Base-by-base conservation (phyloP, 2,797 vertebrate genomes). In the Peromyscus attwateri region DNA sequence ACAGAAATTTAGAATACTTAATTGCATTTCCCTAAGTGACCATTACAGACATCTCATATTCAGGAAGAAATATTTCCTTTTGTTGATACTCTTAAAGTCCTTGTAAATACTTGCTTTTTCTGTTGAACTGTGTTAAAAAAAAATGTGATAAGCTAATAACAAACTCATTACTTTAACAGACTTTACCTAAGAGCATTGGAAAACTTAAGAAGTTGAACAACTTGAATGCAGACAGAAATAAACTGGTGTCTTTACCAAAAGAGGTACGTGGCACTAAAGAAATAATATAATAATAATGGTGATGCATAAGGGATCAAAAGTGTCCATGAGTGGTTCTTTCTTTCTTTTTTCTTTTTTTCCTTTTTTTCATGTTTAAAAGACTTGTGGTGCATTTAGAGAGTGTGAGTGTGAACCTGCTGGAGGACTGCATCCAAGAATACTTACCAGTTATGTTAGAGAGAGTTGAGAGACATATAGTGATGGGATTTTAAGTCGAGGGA, bases 201-300 rank as follows among this genome's bases (percentile, higher is more conserved):
- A 99, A 99, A 98, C 98, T 99, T 93, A 99, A 99, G 98, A 99
- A 99, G 98, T 98, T 99, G 96, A 99, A 99, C 97, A 99, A 99
- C 98, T 99, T 99, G 98, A 99, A 99, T 98, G 99, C 99, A 96
- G 99, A 99, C 98, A 99, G 99, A 99, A 99, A 99, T 98, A 99
- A 99, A 98, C 98, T 99, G 98, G 97, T 98, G 37, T 99, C 99
- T 93, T 99, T 99, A 98, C 99, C 99, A 46, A 99, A 99, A 98
- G 99, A 99, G 99, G 99, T 99, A 98, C 93, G 99, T 98, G 62
- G 81, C 95, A 46, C 96, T 37, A 91, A 40, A 95, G 49, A 95
- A 96, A 73, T 87, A 34, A 46, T 81, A 37, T 8, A 52, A 40
- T 93, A 46, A n/a, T 91, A 55, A 90, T 89, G 49, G 49, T 77